A percentile compares a stretch with the other conserved stretches of the same genome.
These are phyloP conservation scores for Pteromalus puparum DNA, from an alignment of 1,140 invertebrate genomes.

Conservation along the genomic window DNA sequence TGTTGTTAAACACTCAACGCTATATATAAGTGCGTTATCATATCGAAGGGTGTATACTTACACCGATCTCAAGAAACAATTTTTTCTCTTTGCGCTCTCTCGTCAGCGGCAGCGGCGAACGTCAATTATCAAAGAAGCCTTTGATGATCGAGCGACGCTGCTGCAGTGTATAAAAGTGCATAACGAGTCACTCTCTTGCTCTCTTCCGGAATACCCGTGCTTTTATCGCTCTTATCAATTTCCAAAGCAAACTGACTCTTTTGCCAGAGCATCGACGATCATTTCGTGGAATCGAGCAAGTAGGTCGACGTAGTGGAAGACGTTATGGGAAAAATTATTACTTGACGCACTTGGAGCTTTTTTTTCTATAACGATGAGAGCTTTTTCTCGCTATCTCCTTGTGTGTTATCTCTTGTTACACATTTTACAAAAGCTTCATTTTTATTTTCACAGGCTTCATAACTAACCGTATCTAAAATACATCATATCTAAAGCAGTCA, in stretches of 20 bases:
- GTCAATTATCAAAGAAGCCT: conserved; percentile 40
- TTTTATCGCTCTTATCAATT: conserved; percentile 34
- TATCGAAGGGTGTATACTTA: neutral
- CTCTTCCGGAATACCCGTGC: neutral
- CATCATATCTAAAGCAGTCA: neutral
- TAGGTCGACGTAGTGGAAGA: neutral
- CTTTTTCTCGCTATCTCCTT: too few relatives aligned
- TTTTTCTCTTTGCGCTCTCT: neutral
- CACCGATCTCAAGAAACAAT: conserved; percentile 31
- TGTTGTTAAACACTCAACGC: neutral
- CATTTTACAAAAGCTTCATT: too few relatives aligned
- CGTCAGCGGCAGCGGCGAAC: neutral
- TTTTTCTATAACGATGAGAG: neutral
- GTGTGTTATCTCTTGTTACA: too few relatives aligned
- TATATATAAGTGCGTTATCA: neutral
- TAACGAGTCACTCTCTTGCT: neutral
- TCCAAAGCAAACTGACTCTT: neutral
- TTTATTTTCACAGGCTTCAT: too few relatives aligned
- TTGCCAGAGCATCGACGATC: neutral
- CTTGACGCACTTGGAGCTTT: neutral
- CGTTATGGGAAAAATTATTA: neutral
- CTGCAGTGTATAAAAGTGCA: conserved; percentile 21
- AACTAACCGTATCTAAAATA: too few relatives aligned
- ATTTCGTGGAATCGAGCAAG: neutral
- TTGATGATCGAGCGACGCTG: conserved; percentile 26